phyloP scores from a whole-genome alignment of 2,888 invertebrate genomes.

The Nomada flava region DNA sequence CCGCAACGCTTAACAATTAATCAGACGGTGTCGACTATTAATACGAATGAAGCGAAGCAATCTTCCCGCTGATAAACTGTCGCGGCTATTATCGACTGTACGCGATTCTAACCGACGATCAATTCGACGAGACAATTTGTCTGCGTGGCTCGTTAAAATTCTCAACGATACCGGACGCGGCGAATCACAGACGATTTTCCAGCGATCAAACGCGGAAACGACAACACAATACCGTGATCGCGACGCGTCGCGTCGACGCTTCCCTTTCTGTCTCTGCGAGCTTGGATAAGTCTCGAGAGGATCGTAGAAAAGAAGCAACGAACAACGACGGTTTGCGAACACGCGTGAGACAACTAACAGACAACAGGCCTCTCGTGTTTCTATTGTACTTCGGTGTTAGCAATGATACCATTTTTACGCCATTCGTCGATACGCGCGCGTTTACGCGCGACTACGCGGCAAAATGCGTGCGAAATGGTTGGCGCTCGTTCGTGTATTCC shows the following conservation, averaged over 20 bases:
- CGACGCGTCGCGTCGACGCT: neutral
- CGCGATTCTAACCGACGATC: constrained; percentile 19
- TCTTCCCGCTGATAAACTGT: constrained; percentile 33
- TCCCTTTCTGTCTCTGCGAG: neutral
- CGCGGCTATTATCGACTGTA: neutral
- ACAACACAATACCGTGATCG: neutral
- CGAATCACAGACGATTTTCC: constrained; percentile 13
- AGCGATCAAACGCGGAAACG: constrained; percentile 6
- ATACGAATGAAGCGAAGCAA: constrained; percentile 47
- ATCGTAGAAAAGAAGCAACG: neutral
- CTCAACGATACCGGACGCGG: neutral
- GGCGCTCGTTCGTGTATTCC: constrained; percentile 25
- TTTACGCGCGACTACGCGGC: constrained; percentile 32
- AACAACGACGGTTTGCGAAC: neutral
- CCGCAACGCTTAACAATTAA: constrained; percentile 55
- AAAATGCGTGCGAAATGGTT: constrained; percentile 36
- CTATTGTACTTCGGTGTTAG: constrained; percentile 39
- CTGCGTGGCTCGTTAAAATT: constrained; percentile 33
- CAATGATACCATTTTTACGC: constrained; percentile 62
- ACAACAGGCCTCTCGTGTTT: constrained; percentile 33
- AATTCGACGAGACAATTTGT: constrained; percentile 44
- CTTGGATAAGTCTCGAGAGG: neutral
- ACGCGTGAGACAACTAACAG: neutral
- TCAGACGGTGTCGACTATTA: constrained; percentile 44
- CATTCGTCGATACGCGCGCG: constrained; percentile 39